Evolutionary conservation across 2,113 vertebrate genomes (phyloP), one percentile per base, ranked within the genome.

Genomic region (Gorsachius goisagi): DNA sequence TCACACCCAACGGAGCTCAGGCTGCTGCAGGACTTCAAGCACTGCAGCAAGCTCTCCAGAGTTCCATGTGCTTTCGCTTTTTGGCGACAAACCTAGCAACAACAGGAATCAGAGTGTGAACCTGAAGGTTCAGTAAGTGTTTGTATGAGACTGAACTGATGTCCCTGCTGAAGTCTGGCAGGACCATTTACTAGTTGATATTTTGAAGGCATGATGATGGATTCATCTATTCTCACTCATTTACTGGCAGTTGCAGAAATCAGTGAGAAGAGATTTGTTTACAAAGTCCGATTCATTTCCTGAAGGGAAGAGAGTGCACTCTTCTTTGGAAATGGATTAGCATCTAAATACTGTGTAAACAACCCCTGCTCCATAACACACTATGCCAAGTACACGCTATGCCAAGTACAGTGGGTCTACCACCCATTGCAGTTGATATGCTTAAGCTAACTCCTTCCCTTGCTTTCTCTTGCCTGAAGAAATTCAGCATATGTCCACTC

Each of bases 231-330:
- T 86, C 37, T 37, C 45, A 39, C 39, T 93, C 52, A 53, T 89
- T 91, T 88, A 88, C 83, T 87, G 85, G 84, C 49, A 89, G 66
- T 47, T 89, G 56, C 53, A 82, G 69, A 90, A 88, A 53, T 63
- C 73, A 86, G 23, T 2, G 11, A 71, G 59, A 90, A 62, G 77
- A 95, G 23, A 87, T 92, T 84, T 68, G 60, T 89, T 84, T 81
- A 89, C 58, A 30, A 95, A 89, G 45, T 58, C 85, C 60, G 83
- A 93, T 84, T 94, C 44, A 90, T 47, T 93, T 93, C 83, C 83
- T 72, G 73, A 81, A 60, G 58, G 49, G 39, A 91, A 77, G 55
- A 80, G 79, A 45, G 12, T 21, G n/a, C 6, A 8, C 26, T 84
- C 92, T 85, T 69, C 55, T 56, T 52, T 2, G 5, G 60, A 86